Evolutionary conservation across 2,888 invertebrate genomes (phyloP), one percentile per base, ranked within the genome.

Genomic region (Parnassius mnemosyne): DNA sequence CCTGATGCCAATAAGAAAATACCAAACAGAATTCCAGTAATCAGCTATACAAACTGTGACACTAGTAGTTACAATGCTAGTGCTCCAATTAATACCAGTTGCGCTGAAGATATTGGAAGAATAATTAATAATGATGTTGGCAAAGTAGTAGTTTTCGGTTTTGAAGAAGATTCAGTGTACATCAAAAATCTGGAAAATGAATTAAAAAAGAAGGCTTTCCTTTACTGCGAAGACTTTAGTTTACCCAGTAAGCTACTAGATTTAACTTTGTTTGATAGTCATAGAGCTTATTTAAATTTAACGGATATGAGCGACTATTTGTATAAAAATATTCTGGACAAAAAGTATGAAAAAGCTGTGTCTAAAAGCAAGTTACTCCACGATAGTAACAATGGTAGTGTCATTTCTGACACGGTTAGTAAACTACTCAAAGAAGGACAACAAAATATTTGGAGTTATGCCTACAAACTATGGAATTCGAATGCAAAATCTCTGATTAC

Each of bases 11-110:
- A 66, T 59, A 71, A 60, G 34, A 83, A 80, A 63, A 82, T 83
- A 50, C 83, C 82, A 0, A 83, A 82, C 60, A 74, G 82, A 44
- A 70, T 82, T 0, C 80, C 82, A 0, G 79, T 79, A 3, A 53
- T 68, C 1, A 76, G 69, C 54, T 77, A 76, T 58, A 70, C 66
- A 2, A 70, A 73, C 16, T 81, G 82, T 59, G 71, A 77, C 55
- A 81, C 83, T 7, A 74, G 74, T 44, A 65, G 66, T 47, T 83
- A 83, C 43, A 78, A 77, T 80, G 79, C n/a, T n/a, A 77, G 79
- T 10, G 73, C 81, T 3, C 75, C 79, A 3, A 81, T 82, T 12
- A 82, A 77, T 53, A 68, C 58, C 52, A 80, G 75, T 41, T 80
- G 83, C 43, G 78, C 81, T 3, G 54, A 64, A 63, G 82, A 82